phyloP scores from a whole-genome alignment of 2,888 invertebrate species.

The Drosophila flavopinicola region DNA sequence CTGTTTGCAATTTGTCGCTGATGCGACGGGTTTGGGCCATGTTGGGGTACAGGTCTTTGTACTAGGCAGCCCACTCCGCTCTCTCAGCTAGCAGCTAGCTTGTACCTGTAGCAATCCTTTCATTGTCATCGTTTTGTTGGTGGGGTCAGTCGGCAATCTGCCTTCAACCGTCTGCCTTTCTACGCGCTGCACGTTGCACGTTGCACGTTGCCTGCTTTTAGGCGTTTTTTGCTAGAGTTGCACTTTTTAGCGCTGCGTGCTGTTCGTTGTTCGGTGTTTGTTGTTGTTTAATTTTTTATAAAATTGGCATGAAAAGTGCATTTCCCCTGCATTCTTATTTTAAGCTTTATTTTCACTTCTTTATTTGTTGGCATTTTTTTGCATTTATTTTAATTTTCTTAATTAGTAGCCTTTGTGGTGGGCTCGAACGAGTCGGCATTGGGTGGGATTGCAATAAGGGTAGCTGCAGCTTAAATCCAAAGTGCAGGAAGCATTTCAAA shows the following conservation, averaged over 20 bases:
- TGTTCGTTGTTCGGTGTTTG: slow-evolving; percentile 46
- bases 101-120: slow-evolving; percentile 58
- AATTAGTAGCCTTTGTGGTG: slow-evolving; percentile 75
- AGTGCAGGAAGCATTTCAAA: slow-evolving; percentile 45
- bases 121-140: slow-evolving; percentile 75
- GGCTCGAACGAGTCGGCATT: background rate
- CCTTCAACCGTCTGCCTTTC: slow-evolving; percentile 1
- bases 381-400: slow-evolving; percentile 70
- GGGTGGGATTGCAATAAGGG: slow-evolving; percentile 9
- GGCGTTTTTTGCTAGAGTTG: slow-evolving; percentile 73
- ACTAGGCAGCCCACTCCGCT: slow-evolving; percentile 42
- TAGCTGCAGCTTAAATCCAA: slow-evolving; percentile 31
- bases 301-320: slow-evolving; percentile 79
- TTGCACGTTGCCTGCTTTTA: slow-evolving; percentile 49
- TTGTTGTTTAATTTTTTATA: slow-evolving; percentile 79
- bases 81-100: slow-evolving; percentile 15
- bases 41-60: slow-evolving; percentile 53
- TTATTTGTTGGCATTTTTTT: slow-evolving; percentile 44
- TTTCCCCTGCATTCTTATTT: slow-evolving; percentile 46
- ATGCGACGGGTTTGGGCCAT: background rate
- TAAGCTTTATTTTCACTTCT: slow-evolving; percentile 1
- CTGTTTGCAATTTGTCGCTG: slow-evolving; percentile 63
- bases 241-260: slow-evolving; percentile 58
- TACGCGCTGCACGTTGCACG: slow-evolving; percentile 30
- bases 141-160: slow-evolving; percentile 46